A percentile compares a stretch with the other conserved stretches of the same genome.
Evolutionary conservation across 2,888 invertebrate genomes (phyloP).

Genomic region (Acleris sparsana): DNA sequence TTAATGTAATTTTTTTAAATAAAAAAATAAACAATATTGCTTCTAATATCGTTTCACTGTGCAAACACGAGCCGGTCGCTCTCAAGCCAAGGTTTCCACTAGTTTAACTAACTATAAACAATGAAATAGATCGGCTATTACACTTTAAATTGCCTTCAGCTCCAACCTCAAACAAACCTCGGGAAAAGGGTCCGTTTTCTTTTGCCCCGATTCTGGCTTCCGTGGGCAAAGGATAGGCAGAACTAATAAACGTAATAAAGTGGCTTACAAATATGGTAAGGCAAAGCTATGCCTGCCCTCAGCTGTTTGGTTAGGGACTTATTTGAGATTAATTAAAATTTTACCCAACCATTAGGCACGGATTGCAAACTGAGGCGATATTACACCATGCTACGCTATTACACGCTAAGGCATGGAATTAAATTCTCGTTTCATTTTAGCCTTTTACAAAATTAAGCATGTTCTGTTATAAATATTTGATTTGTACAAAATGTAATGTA

Average conservation of each 20-base stretch:
- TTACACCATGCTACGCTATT: no score
- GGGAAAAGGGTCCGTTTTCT: conserved; percentile 52
- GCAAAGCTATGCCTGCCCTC: conserved; percentile 5
- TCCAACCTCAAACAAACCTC: conserved; percentile 46
- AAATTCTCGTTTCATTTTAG: no score
- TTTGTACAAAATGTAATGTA: no score
- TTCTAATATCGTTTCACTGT: no score
- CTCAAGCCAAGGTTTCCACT: not conserved
- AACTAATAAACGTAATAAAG: conserved; percentile 44
- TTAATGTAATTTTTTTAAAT: no score
- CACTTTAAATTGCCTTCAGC: conserved; percentile 48
- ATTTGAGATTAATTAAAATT: conserved; percentile 22
- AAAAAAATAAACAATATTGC: no score
- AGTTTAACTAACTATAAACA: conserved; percentile 6
- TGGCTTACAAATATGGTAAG: conserved; percentile 36
- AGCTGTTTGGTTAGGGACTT: conserved; percentile 27
- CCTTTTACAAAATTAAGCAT: no score
- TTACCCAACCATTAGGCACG: conserved; percentile 13
- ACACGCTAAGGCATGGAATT: no score
- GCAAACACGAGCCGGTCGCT: no score
- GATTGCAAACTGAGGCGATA: not conserved
- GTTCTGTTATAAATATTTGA: no score
- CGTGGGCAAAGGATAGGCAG: conserved; percentile 41
- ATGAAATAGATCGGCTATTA: conserved; percentile 21
- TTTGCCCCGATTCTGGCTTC: conserved; percentile 45